phyloP scores from a whole-genome alignment of 2,113 vertebrate genomes.

The Triplophysa rosa region DNA sequence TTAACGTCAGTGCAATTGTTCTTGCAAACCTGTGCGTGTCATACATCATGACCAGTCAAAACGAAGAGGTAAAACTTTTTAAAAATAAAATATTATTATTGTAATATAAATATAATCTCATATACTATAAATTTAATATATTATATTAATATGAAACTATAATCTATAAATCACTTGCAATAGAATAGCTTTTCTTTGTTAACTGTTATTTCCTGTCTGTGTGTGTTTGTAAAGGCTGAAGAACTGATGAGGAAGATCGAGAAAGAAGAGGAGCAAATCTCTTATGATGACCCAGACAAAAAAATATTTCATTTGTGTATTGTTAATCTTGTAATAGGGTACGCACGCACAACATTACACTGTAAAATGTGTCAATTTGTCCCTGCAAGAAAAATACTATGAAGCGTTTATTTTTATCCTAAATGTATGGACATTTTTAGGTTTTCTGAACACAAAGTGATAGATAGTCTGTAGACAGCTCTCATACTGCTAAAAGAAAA shows the following conservation, averaged over 20 bases:
- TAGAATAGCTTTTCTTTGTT: too few species aligned
- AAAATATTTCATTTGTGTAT: slow-evolving; percentile 95
- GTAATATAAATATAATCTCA: too few species aligned
- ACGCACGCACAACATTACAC: slow-evolving; percentile 46
- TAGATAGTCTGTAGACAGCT: too few species aligned
- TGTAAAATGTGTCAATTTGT: neutral
- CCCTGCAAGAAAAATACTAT: neutral
- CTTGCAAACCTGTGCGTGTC: slow-evolving; percentile 95
- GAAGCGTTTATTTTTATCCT: neutral
- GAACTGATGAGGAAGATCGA: slow-evolving; percentile 96
- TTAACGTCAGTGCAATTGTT: slow-evolving; percentile 90
- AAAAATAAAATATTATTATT: too few species aligned
- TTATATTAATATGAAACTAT: too few species aligned
- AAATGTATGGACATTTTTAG: neutral
- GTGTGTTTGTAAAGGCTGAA: slow-evolving; percentile 74
- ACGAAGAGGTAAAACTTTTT: slow-evolving; percentile 80
- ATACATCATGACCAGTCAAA: slow-evolving; percentile 95
- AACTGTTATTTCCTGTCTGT: too few species aligned
- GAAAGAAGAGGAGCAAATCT: slow-evolving; percentile 93
- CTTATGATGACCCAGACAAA: slow-evolving; percentile 87
- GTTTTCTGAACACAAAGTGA: neutral
- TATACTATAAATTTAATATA: too few species aligned
- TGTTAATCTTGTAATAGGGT: slow-evolving; percentile 97
- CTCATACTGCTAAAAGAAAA: neutral
- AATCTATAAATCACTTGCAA: too few species aligned